These are phyloP conservation scores for Cyanoderma ruficeps DNA, from an alignment of 2,113 vertebrate genomes.

Conservation along the genomic window DNA sequence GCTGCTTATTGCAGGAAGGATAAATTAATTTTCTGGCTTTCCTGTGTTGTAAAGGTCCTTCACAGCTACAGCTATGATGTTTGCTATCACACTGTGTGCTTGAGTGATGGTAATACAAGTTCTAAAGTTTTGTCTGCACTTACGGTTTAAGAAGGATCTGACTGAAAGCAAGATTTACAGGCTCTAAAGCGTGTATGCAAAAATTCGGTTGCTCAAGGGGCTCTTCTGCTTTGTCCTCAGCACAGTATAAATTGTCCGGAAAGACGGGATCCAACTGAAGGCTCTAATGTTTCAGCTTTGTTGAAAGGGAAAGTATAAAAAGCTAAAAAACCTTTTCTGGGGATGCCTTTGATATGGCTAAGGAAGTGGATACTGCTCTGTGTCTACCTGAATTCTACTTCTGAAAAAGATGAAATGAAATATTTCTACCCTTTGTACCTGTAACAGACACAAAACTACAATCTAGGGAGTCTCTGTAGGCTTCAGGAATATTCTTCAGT, in stretches of 20 bases:
- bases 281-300: slow-evolving; percentile 20
- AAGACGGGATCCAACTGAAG: not conserved
- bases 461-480: not conserved
- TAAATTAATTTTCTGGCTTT: not conserved
- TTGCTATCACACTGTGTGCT: not conserved
- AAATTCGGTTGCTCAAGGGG: not conserved
- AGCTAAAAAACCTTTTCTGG: not conserved
- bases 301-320: slow-evolving; percentile 23
- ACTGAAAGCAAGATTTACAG: not conserved
- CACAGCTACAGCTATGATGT: not conserved
- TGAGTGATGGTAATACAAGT: not conserved
- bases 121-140: not conserved
- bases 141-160: not conserved
- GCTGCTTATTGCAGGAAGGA: not conserved
- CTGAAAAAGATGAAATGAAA: slow-evolving; percentile 27
- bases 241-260: not conserved
- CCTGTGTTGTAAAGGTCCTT: not conserved
- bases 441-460: slow-evolving; percentile 13
- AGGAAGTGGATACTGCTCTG: slow-evolving; percentile 13
- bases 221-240: slow-evolving; percentile 24
- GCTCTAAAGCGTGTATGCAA: not conserved
- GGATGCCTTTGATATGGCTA: slow-evolving; percentile 31
- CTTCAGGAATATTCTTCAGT: not conserved
- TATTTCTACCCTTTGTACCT: slow-evolving; percentile 7
- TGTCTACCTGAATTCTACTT: slow-evolving; percentile 15